These are phyloP conservation scores for Chondrilla cf. caribensis DNA, from an alignment of 37 sponge, comb jelly and placozoan genomes.

Conservation along the genomic window DNA sequence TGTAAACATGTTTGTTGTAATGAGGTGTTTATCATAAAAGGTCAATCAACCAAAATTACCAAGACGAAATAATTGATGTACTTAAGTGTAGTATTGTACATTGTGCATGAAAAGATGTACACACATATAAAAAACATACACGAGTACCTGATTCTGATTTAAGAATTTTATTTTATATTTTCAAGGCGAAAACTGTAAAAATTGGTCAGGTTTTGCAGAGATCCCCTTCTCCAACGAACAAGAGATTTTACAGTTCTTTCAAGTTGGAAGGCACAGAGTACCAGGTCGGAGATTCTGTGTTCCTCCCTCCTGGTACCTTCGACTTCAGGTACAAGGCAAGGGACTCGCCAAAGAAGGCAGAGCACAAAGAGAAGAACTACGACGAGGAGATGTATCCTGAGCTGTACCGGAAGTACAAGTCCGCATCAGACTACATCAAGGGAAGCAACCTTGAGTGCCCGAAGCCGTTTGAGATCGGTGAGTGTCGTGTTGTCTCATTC, in stretches of 20 bases:
- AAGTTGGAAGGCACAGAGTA: conserved; percentile 28
- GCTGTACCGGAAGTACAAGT: conserved; percentile 68
- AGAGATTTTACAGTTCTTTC: conserved; percentile 16
- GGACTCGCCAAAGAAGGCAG: not conserved
- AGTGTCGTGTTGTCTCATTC: not conserved
- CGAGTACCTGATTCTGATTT: no score
- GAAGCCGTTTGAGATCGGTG: conserved; percentile 79
- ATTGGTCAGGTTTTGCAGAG: not conserved
- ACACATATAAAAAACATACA: no score
- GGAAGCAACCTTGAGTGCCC: conserved; percentile 81
- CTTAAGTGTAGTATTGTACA: no score
- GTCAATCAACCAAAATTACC: no score
- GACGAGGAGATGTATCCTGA: conserved; percentile 74
- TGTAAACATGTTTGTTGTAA: no score
- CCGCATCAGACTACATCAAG: conserved; percentile 71
- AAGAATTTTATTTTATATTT: no score
- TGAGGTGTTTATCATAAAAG: no score
- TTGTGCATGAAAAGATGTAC: no score
- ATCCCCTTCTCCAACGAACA: not conserved
- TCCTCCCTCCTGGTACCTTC: conserved; percentile 59
- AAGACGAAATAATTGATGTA: no score
- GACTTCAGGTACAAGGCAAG: conserved; percentile 35
- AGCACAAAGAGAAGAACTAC: not conserved
- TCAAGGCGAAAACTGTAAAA: not conserved
- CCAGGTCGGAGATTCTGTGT: conserved; percentile 63